Evolutionary conservation across 2,888 invertebrate species (phyloP).

Genomic region (Volucella inflata): DNA sequence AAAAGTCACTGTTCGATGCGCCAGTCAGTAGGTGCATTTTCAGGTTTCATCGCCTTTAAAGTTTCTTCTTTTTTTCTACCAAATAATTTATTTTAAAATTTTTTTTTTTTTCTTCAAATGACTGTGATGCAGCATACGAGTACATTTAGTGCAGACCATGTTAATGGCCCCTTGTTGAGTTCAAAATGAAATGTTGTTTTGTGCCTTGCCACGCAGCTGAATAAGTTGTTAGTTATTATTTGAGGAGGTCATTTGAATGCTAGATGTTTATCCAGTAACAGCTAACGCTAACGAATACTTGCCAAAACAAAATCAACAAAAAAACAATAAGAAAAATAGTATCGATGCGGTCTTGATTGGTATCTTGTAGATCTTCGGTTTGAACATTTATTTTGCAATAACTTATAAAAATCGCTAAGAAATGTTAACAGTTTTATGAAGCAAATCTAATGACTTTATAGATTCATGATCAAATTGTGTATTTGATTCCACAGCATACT

Average conservation of each 20-base stretch:
- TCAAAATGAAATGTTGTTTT: conserved; percentile 65
- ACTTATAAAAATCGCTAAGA: too few relatives aligned
- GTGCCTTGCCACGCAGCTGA: conserved; percentile 45
- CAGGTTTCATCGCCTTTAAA: conserved; percentile 61
- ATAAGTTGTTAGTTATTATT: conserved; percentile 56
- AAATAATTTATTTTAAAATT: conserved; percentile 20
- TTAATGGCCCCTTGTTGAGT: conserved; percentile 70
- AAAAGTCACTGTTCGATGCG: conserved; percentile 54
- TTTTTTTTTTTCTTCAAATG: conserved; percentile 17
- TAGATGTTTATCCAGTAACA: conserved; percentile 35
- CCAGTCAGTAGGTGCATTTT: conserved; percentile 60
- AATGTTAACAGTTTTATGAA: too few relatives aligned
- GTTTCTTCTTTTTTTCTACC: conserved; percentile 51
- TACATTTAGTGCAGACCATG: conserved; percentile 65
- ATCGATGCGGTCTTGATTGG: too few relatives aligned
- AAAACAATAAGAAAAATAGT: too few relatives aligned
- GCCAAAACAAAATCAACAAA: too few relatives aligned
- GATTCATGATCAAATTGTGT: too few relatives aligned
- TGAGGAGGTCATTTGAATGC: conserved; percentile 71
- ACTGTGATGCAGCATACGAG: conserved; percentile 42
- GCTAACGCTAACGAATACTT: too few relatives aligned
- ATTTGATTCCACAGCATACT: too few relatives aligned
- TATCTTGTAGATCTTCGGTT: too few relatives aligned
- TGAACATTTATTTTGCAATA: too few relatives aligned
- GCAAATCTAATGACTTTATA: too few relatives aligned